Conservation (phyloP, 2,113 vertebrate genomes). For the Apaloderma vittatum region DNA sequence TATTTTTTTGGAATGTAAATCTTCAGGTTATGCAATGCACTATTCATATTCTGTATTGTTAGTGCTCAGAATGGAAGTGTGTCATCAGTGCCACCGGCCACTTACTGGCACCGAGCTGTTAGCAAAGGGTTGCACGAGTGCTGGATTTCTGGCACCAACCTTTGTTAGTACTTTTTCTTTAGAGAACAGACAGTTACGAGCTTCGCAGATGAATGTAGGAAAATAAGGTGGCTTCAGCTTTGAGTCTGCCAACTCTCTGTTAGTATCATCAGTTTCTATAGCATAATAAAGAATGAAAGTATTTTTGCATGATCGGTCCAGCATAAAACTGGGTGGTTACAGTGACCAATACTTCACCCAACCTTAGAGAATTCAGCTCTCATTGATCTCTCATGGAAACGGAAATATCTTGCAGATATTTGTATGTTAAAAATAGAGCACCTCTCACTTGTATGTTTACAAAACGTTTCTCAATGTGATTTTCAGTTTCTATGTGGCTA, state of each 20-base stretch:
- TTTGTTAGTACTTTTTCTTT: background rate
- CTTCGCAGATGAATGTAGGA: background rate
- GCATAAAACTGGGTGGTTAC: background rate
- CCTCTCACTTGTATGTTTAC: background rate
- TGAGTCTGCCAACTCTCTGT: background rate
- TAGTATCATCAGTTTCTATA: background rate
- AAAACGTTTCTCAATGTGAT: background rate
- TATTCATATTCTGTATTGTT: background rate
- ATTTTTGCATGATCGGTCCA: background rate
- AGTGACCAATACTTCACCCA: background rate
- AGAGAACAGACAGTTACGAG: background rate
- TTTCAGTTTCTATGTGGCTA: background rate
- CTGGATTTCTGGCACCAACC: background rate
- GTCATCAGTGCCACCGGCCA: background rate
- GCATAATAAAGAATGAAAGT: background rate
- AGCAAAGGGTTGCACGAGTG: background rate
- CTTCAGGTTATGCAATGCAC: slow-evolving; percentile 2
- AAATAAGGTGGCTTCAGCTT: background rate
- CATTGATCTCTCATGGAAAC: background rate
- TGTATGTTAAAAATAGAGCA: background rate
- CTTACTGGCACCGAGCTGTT: background rate
- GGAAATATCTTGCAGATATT: background rate
- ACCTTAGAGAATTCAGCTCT: background rate
- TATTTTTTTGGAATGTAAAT: background rate
- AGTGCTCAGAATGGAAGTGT: slow-evolving; percentile 24